phyloP scores from a whole-genome alignment of 2,113 vertebrate genomes.

The Oryzias woworae region DNA sequence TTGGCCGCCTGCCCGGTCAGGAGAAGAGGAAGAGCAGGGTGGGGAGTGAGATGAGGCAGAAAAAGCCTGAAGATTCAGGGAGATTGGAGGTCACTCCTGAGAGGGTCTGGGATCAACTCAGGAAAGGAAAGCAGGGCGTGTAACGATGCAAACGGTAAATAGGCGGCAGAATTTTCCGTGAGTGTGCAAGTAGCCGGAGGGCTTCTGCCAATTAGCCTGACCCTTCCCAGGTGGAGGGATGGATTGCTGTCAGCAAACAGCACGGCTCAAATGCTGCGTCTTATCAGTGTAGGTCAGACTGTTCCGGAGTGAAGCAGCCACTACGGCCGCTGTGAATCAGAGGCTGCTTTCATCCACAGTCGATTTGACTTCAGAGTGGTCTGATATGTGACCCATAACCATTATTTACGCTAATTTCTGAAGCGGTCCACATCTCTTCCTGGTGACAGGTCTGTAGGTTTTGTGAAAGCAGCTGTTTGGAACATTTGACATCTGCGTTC shows the following conservation, averaged over 20 bases:
- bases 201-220: slow-evolving; percentile 20
- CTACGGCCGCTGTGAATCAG: slow-evolving; percentile 46
- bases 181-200: slow-evolving; percentile 12
- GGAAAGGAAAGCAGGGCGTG: slow-evolving; percentile 34
- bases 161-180: slow-evolving; percentile 32
- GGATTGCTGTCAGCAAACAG: slow-evolving; percentile 12
- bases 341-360: slow-evolving; percentile 22
- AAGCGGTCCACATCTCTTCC: slow-evolving; percentile 7
- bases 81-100: slow-evolving; percentile 60
- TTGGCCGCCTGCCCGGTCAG: slow-evolving; percentile 51
- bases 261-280: slow-evolving; percentile 15
- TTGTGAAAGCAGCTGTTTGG: background rate
- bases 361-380: slow-evolving; percentile 32
- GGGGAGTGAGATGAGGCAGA: slow-evolving; percentile 37
- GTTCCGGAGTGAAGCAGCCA: slow-evolving; percentile 28
- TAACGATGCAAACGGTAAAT: slow-evolving; percentile 38
- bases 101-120: slow-evolving; percentile 33
- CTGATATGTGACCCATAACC: slow-evolving; percentile 21
- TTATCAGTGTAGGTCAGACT: slow-evolving; percentile 45
- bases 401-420: slow-evolving; percentile 14
- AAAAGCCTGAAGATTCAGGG: slow-evolving; percentile 45
- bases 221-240: slow-evolving; percentile 29
- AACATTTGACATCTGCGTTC: slow-evolving; percentile 16
- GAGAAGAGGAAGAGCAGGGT: slow-evolving; percentile 21
- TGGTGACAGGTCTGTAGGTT: slow-evolving; percentile 6